Base-by-base conservation (phyloP, 2,888 invertebrate species). In the Venusia cambrica region DNA sequence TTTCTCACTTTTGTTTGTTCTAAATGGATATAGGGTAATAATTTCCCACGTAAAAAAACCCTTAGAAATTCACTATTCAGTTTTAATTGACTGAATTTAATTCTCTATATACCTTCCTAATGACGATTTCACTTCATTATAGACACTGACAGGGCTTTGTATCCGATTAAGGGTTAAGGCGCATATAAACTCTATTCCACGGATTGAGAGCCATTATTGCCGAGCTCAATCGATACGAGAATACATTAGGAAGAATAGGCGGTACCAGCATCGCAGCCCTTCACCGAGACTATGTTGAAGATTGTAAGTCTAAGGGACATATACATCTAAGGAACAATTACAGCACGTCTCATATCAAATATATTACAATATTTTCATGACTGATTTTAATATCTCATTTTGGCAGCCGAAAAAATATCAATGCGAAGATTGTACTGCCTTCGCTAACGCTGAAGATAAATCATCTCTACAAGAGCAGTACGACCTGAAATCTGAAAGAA, bases 331-430 rank as follows among this genome's bases (percentile, higher is more conserved):
- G n/a, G n/a, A n/a, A n/a, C n/a, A n/a, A n/a, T 30, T 28, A 25
- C 17, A 6, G 8, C 6, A 41, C 10, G 36, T 20, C 4, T 14
- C 20, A 5, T 29, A 51, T 11, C 29, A 38, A 27, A 15, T 48
- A 1, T 54, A 54, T 18, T 29, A 42, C 12, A 38, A 28, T 4
- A 39, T 51, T 2, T 48, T 51, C 8, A 24, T 25, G 11, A 42
- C 21, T 25, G 35, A 51, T 4, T 51, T 45, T 9, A 49, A 51
- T 10, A 34, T 51, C 8, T 32, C 30, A 6, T 54, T 56, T 31
- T 53, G 36, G 34, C 4, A 24, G 6, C 51, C 55, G 1, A n/a
- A 45, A 44, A 54, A 54, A 24, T 50, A 56, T 7, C 49, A 42
- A 10, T 55, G 55, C 16, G 50, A 55, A 16, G 42, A 43, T n/a